These are phyloP conservation scores for Myanophis thanlyinensis DNA, from an alignment of 2,113 vertebrate genomes.

Conservation along the genomic window DNA sequence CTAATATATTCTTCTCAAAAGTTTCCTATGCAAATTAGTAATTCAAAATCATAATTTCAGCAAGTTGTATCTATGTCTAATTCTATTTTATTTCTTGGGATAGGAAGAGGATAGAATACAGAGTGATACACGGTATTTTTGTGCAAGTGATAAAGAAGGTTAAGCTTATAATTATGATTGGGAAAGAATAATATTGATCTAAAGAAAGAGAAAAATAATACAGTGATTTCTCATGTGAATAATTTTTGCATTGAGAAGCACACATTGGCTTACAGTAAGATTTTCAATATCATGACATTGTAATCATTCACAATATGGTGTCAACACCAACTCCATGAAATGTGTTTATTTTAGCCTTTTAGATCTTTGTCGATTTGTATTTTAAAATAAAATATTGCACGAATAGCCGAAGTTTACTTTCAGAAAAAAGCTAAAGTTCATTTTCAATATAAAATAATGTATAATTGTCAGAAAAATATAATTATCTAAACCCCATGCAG, in stretches of 20 bases:
- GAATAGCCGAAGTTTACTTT: neutral
- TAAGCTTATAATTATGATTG: neutral
- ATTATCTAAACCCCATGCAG: neutral
- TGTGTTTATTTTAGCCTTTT: neutral
- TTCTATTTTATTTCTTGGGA: neutral
- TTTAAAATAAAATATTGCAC: constrained; percentile 8
- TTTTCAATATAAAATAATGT: constrained; percentile 3
- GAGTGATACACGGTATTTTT: neutral
- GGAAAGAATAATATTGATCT: neutral
- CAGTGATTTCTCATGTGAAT: neutral
- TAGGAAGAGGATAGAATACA: neutral
- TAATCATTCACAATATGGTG: neutral
- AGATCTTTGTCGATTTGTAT: neutral
- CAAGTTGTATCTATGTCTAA: neutral
- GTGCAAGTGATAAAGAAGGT: neutral
- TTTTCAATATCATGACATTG: neutral
- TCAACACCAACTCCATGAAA: neutral
- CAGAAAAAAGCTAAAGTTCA: neutral
- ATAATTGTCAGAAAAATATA: neutral
- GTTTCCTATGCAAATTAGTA: neutral
- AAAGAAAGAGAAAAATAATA: neutral
- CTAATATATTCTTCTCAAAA: neutral
- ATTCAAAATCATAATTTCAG: neutral
- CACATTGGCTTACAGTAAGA: neutral
- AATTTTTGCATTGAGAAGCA: neutral